Evolutionary conservation across 1,140 invertebrate species (phyloP).

Genomic region (Megalopta genalis): DNA sequence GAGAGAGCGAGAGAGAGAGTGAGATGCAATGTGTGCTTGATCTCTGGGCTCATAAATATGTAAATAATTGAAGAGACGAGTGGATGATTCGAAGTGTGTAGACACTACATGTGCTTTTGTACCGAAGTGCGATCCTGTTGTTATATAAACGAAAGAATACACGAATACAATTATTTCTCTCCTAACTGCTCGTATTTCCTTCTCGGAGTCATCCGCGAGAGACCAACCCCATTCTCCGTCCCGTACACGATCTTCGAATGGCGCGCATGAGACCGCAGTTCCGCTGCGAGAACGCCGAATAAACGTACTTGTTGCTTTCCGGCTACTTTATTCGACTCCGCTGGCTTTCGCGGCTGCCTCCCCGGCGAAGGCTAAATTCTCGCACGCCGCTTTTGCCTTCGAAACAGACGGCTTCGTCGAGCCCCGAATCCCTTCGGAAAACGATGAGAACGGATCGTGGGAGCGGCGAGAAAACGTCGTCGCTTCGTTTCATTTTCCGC

Average conservation of each 20-base stretch:
- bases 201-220: conserved; percentile 10
- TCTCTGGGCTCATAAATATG: conserved; percentile 25
- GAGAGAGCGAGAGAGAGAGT: not conserved
- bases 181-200: conserved; percentile 17
- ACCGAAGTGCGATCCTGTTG: conserved; percentile 34
- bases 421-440: too few relatives aligned
- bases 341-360: too few relatives aligned
- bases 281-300: too few relatives aligned
- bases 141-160: conserved; percentile 50
- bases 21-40: conserved; percentile 16
- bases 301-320: too few relatives aligned
- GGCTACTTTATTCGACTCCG: too few relatives aligned
- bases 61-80: conserved; percentile 25
- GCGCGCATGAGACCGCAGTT: too few relatives aligned
- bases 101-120: conserved; percentile 43
- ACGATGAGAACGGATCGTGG: too few relatives aligned
- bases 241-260: not conserved
- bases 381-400: too few relatives aligned
- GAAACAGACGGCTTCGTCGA: too few relatives aligned
- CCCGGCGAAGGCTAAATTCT: too few relatives aligned
- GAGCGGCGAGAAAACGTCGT: too few relatives aligned
- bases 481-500: too few relatives aligned
- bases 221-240: not conserved
- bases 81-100: conserved; percentile 25
- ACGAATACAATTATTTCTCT: conserved; percentile 49